phyloP scores from a whole-genome alignment of 2,113 vertebrate species.

The Indri indri region DNA sequence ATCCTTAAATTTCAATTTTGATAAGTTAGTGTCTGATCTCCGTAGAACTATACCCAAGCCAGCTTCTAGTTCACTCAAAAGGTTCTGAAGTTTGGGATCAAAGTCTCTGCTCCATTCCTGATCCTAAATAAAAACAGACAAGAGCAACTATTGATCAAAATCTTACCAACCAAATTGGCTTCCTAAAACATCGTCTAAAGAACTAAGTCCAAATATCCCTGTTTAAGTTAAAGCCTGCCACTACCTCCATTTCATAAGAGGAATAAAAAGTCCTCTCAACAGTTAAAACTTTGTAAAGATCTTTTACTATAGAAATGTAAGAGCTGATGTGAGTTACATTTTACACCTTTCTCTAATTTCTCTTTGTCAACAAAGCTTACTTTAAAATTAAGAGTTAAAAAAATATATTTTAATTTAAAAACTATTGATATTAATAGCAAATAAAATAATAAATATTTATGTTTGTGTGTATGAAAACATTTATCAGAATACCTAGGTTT shows the following conservation, averaged over 20 bases:
- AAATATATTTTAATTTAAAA: not conserved
- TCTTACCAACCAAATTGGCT: not conserved
- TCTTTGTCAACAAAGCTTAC: constrained; percentile 3
- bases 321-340: not conserved
- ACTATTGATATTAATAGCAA: constrained; percentile 17
- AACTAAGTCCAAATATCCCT: not conserved
- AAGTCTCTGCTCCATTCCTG: constrained; percentile 93
- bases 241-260: not conserved
- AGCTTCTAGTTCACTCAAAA: constrained; percentile 94
- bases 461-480: not conserved
- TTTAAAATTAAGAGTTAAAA: not conserved
- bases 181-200: constrained; percentile 3
- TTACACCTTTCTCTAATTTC: not conserved
- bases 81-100: constrained; percentile 95
- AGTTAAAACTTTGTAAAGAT: not conserved
- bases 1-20: constrained; percentile 85
- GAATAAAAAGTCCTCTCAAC: not conserved
- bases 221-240: not conserved
- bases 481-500: not conserved
- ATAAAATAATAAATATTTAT: constrained; percentile 18
- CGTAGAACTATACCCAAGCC: constrained; percentile 92
- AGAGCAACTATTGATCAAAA: not conserved
- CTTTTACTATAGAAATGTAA: not conserved
- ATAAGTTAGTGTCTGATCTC: constrained; percentile 84
- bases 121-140: constrained; percentile 85